These are phyloP conservation scores for Microcebus tavaratra DNA, from an alignment of 2,113 vertebrate genomes.

Conservation along the genomic window DNA sequence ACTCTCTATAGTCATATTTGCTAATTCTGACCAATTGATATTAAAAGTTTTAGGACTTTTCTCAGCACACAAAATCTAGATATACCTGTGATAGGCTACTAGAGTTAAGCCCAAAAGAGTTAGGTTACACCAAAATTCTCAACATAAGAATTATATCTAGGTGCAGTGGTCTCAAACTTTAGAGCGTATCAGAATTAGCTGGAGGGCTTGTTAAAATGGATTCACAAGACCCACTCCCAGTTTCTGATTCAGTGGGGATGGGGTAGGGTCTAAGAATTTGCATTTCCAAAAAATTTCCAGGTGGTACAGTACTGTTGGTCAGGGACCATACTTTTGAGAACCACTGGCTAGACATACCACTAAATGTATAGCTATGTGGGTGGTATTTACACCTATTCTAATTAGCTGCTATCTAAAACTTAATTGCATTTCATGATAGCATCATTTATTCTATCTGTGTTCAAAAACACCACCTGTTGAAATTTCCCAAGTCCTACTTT, in stretches of 20 bases:
- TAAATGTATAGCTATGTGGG: not conserved
- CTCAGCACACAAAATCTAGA: constrained; percentile 23
- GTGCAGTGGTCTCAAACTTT: not conserved
- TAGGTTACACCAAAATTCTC: not conserved
- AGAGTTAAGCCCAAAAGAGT: not conserved
- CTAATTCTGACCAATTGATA: constrained; percentile 23
- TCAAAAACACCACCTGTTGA: constrained; percentile 36
- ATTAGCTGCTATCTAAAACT: constrained; percentile 13
- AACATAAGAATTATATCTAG: not conserved
- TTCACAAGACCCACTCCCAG: not conserved
- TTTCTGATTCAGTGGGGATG: not conserved
- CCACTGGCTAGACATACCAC: not conserved
- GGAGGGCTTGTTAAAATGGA: not conserved
- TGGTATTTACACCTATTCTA: not conserved
- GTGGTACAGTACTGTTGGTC: not conserved
- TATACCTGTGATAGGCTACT: not conserved
- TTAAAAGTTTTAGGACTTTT: constrained; percentile 36
- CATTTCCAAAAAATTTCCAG: constrained; percentile 17
- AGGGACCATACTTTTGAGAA: not conserved
- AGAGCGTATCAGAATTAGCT: not conserved
- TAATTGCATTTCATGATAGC: not conserved
- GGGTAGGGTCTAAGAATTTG: not conserved
- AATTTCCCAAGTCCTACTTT: constrained; percentile 5
- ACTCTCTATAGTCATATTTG: not conserved
- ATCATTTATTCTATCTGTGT: not conserved